A percentile compares a stretch with the other conserved stretches of the same genome.
These are phyloP conservation scores for Aethina tumida DNA, from an alignment of 1,140 invertebrate genomes.

Conservation along the genomic window DNA sequence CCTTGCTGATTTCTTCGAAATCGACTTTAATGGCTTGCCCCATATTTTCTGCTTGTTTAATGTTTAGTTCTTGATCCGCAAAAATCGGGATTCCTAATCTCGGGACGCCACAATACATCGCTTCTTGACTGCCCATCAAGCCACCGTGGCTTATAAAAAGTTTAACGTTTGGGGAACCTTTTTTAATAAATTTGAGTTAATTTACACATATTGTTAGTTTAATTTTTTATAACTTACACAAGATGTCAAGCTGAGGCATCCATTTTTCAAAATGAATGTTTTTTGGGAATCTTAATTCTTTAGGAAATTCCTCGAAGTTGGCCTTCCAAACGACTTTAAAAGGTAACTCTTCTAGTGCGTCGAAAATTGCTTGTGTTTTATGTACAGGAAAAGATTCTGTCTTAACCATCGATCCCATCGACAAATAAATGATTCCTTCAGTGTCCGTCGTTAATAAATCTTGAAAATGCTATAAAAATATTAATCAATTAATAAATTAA, in stretches of 20 bases:
- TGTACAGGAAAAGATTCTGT: slow-evolving; percentile 31
- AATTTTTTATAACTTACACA: no score
- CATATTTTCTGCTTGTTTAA: slow-evolving; percentile 22
- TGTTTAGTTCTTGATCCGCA: slow-evolving; percentile 14
- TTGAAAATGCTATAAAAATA: slow-evolving; percentile 25
- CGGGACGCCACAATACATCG: slow-evolving; percentile 36
- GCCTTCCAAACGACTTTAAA: slow-evolving; percentile 57
- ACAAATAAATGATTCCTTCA: slow-evolving; percentile 37
- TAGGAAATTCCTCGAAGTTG: slow-evolving; percentile 35
- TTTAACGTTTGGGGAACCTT: slow-evolving; percentile 34
- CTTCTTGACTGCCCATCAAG: slow-evolving; percentile 38
- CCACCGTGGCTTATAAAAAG: slow-evolving; percentile 50
- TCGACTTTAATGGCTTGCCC: slow-evolving; percentile 27
- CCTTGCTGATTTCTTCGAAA: slow-evolving; percentile 28
- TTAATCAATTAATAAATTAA: slow-evolving; percentile 4
- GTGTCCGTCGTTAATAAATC: slow-evolving; percentile 19
- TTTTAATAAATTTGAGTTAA: slow-evolving; percentile 39
- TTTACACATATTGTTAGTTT: neutral
- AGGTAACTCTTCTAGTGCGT: slow-evolving; percentile 45
- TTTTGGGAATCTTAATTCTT: slow-evolving; percentile 33
- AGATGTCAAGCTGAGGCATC: slow-evolving; percentile 59
- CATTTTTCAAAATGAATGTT: slow-evolving; percentile 54
- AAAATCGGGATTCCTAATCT: slow-evolving; percentile 37
- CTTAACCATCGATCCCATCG: slow-evolving; percentile 36
- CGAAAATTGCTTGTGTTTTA: slow-evolving; percentile 36